Evolutionary conservation across 2,797 vertebrate genomes (phyloP), one percentile per base, ranked within the genome.

Genomic region (Periophthalmus magnuspinnatus): DNA sequence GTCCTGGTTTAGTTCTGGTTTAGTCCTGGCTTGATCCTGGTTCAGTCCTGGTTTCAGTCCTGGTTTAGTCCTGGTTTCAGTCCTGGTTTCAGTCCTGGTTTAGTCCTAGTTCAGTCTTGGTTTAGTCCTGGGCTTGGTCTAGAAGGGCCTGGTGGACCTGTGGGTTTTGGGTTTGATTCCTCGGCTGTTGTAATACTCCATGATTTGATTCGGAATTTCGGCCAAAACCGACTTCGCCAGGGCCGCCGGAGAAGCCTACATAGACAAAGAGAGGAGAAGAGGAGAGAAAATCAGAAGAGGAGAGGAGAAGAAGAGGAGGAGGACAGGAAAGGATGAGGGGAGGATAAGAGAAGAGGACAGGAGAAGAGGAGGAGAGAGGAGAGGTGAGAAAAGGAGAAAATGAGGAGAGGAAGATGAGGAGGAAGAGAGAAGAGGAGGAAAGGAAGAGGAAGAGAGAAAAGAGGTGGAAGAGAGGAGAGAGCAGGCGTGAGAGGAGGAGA

Each of bases 161-260:
- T 9, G 21, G 41, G 13, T 41, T 91, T 99, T 99, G 86, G 98
- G 98, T 91, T 97, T 97, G 90, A 99, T 98, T 84, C 95, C 96
- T 93, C 98, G 99, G 71, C 95, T 95, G 65, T 97, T 99, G 94
- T 99, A 99, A 93, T 99, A 99, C 93, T 99, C 98, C 92, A 99
- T 97, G 74, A 99, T 97, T 92, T 99, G 98, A 89, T 99, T 99
- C 32, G 98, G 98, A 86, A 99, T 97, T 93, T 99, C 97, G n/a
- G 98, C 98, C 93, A 99, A 84, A 86, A 99, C 98, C 2, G 97
- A 99, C 90, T 99, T 99, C 58, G 97, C 97, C 85, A 99, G 93
- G 28, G 97, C 98, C 74, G 97, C 97, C 68, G 98, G 98, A 75
- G 98, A 99, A 24, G 97, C 97, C 98, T 99, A 92, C 50, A 84